Evolutionary conservation across 2,113 vertebrate genomes (phyloP).

Genomic region (Eublepharis macularius): DNA sequence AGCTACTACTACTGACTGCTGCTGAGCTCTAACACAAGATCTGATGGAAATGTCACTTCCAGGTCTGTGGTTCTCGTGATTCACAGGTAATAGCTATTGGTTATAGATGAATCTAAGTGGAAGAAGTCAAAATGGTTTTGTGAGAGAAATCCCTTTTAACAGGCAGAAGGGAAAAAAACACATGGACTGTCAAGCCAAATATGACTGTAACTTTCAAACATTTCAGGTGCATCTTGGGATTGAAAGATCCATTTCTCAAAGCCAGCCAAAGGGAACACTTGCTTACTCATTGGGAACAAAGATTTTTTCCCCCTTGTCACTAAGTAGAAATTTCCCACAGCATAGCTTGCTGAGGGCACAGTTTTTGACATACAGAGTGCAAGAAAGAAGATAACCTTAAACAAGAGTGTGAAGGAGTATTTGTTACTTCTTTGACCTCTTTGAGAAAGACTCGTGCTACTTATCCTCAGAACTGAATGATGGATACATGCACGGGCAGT

Average conservation of each 20-base stretch:
- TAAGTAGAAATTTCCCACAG: neutral
- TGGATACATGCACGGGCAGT: neutral
- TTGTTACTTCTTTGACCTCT: neutral
- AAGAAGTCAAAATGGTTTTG: neutral
- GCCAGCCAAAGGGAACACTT: neutral
- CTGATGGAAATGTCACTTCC: constrained; percentile 16
- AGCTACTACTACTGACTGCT: neutral
- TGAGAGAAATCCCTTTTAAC: neutral
- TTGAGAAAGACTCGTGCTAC: neutral
- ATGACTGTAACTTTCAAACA: neutral
- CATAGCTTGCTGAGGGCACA: neutral
- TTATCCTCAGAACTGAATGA: neutral
- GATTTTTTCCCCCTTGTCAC: too few species aligned
- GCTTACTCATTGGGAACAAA: too few species aligned
- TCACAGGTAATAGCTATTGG: neutral
- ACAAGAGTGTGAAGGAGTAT: neutral
- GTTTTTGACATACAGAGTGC: neutral
- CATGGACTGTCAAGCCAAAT: neutral
- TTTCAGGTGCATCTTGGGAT: neutral
- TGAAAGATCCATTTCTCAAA: neutral
- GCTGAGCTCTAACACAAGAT: neutral
- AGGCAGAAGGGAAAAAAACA: neutral
- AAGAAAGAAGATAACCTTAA: neutral
- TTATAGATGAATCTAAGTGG: constrained; percentile 4
- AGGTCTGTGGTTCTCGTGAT: neutral